Evolutionary conservation across 2,888 invertebrate genomes (phyloP).

Genomic region (Fissipunctia ypsillon): DNA sequence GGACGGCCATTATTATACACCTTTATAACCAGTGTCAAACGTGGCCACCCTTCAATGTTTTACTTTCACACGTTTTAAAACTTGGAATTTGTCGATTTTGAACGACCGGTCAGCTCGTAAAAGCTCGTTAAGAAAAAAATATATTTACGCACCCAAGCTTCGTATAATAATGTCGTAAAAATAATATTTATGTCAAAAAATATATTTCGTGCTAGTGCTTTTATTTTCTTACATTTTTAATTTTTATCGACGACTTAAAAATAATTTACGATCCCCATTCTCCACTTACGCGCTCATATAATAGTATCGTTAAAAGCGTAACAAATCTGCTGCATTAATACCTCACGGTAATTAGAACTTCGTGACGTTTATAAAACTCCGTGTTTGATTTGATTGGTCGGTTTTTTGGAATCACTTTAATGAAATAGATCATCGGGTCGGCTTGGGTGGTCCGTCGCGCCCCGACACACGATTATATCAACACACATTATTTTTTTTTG

Average conservation of each 20-base stretch:
- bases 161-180: constrained; percentile 89
- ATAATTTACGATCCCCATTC: constrained; percentile 63
- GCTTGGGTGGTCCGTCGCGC: constrained; percentile 80
- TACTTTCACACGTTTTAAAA: constrained; percentile 89
- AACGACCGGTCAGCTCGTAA: constrained; percentile 85
- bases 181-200: constrained; percentile 79
- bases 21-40: constrained; percentile 77
- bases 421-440: constrained; percentile 74
- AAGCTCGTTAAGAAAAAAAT: constrained; percentile 76
- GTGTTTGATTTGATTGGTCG: constrained; percentile 72
- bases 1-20: constrained; percentile 78
- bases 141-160: constrained; percentile 73
- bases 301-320: constrained; percentile 64
- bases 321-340: constrained; percentile 67
- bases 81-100: constrained; percentile 81
- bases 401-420: constrained; percentile 70
- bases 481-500: constrained; percentile 77
- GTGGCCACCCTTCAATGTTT: constrained; percentile 81
- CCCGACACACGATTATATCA: constrained; percentile 78
- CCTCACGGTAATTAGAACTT: constrained; percentile 74
- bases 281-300: constrained; percentile 55
- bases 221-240: constrained; percentile 67
- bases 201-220: constrained; percentile 59
- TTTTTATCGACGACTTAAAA: constrained; percentile 67
- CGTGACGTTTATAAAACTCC: constrained; percentile 72